phyloP scores from a whole-genome alignment of 2,888 invertebrate genomes.

The Strigamia transsilvanica region DNA sequence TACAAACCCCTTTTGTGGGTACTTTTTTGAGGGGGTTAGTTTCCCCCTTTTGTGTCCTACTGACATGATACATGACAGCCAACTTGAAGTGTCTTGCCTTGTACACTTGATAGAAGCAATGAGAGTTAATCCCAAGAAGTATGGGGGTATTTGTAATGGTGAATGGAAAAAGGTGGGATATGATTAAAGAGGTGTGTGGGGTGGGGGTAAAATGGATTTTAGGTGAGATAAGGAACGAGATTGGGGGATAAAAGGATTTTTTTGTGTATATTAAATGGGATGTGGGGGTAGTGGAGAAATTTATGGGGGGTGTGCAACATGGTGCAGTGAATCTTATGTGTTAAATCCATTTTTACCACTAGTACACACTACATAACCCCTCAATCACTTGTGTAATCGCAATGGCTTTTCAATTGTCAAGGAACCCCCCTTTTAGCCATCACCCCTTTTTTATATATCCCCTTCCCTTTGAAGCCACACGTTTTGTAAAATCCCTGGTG shows the following conservation, averaged over 20 bases:
- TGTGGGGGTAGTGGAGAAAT: conserved; percentile 9
- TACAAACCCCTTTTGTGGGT: conserved; percentile 8
- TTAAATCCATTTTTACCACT: conserved; percentile 33
- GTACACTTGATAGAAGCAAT: conserved; percentile 6
- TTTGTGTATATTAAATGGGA: not conserved
- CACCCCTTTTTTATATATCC: conserved; percentile 2
- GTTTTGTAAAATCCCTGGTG: conserved; percentile 22
- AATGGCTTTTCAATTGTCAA: conserved; percentile 34
- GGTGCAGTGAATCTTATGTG: conserved; percentile 35
- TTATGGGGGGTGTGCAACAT: conserved; percentile 22
- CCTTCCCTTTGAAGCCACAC: conserved; percentile 31
- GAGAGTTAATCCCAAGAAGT: conserved; percentile 27
- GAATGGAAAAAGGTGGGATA: not conserved
- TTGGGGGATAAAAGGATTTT: not conserved
- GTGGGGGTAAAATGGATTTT: conserved; percentile 5
- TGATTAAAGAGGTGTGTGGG: not conserved
- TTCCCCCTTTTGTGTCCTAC: conserved; percentile 19
- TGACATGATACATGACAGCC: conserved; percentile 52
- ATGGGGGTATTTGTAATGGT: not conserved
- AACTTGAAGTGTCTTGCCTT: not conserved
- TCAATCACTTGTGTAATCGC: conserved; percentile 38
- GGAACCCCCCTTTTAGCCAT: not conserved
- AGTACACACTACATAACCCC: conserved; percentile 31
- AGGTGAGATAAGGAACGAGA: not conserved
- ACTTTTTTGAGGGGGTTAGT: conserved; percentile 21